Percentiles rank a stretch among this genome's conserved stretches.
Evolutionary conservation across 64 coral and sea anemone species (phyloP).

Genomic region (Pachyseris speciosa): DNA sequence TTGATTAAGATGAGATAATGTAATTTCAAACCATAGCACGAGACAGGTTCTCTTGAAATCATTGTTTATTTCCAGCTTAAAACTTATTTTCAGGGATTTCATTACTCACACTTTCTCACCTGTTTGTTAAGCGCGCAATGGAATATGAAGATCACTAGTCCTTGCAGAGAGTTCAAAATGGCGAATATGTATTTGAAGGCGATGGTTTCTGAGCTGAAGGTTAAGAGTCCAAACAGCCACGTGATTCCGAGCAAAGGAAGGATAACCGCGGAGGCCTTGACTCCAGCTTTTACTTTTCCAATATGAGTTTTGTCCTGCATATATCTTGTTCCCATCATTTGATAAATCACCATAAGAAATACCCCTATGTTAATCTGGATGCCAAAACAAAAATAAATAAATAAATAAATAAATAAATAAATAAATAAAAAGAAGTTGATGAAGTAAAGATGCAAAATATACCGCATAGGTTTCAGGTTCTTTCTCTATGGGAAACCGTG

Average conservation of each 20-base stretch:
- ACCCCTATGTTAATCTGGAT: conserved; percentile 57
- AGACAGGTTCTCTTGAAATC: no score
- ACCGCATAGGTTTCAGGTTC: no score
- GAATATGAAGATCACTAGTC: conserved; percentile 74
- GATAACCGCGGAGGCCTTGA: conserved; percentile 72
- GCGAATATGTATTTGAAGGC: conserved; percentile 65
- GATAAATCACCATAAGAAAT: conserved; percentile 50
- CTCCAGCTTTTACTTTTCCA: conserved; percentile 52
- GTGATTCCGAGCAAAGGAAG: conserved; percentile 76
- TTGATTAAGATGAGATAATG: no score
- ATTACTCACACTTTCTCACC: conserved; percentile 7
- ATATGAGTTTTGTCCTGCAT: conserved; percentile 57
- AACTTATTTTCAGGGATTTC: not conserved
- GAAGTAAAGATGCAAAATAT: no score
- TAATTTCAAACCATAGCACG: no score
- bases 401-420: no score
- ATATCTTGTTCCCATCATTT: conserved; percentile 77
- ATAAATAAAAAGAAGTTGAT: no score
- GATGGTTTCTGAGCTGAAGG: conserved; percentile 28
- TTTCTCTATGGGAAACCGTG: no score
- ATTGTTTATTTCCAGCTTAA: no score
- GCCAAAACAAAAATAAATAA: not conserved
- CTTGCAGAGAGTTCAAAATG: conserved; percentile 60
- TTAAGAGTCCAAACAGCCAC: conserved; percentile 68
- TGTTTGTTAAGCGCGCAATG: conserved; percentile 72